A percentile compares a stretch with the other conserved stretches of the same genome.
Evolutionary conservation across 2,113 vertebrate species (phyloP).

Genomic region (Sapajus apella): DNA sequence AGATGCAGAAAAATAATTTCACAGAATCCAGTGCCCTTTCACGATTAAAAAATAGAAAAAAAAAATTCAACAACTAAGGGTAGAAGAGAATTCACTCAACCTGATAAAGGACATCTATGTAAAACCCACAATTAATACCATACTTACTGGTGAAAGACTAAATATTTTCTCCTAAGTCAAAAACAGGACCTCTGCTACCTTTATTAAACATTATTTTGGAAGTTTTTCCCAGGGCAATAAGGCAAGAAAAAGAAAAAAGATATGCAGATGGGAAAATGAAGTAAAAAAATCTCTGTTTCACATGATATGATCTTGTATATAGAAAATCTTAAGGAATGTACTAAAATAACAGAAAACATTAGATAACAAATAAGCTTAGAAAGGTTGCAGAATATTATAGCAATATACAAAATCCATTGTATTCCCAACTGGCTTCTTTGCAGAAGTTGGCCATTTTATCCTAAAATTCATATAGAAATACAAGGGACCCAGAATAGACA

Average conservation of each 20-base stretch:
- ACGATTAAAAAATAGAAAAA: background rate
- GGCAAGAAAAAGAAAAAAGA: background rate
- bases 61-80: background rate
- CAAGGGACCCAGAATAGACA: background rate
- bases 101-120: background rate
- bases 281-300: background rate
- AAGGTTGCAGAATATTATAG: background rate
- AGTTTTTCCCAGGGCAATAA: background rate
- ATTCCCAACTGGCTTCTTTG: background rate
- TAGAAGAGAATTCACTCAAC: background rate
- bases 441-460: background rate
- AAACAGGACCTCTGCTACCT: background rate
- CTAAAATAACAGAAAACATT: background rate
- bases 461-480: background rate
- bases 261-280: background rate
- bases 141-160: background rate
- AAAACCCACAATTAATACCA: background rate
- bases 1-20: background rate
- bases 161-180: background rate
- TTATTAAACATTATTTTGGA: background rate
- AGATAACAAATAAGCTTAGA: background rate
- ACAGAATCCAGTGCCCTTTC: background rate
- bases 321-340: background rate
- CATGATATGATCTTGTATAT: background rate
- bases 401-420: background rate